phyloP scores from a whole-genome alignment of 2,797 vertebrate genomes.

The Babyrousa celebensis region DNA sequence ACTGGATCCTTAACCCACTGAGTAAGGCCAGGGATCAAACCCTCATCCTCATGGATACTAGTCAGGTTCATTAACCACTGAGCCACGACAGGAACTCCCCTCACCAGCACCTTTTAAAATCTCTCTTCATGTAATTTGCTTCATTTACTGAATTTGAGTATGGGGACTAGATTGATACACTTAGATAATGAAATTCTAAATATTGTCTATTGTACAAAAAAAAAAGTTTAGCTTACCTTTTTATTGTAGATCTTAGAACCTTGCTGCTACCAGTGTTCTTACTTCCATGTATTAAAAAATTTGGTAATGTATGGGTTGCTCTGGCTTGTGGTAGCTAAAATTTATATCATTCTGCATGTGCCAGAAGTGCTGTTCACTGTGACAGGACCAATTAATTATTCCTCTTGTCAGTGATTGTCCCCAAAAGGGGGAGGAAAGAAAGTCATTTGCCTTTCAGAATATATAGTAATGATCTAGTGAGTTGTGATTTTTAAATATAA shows the following conservation, averaged over 20 bases:
- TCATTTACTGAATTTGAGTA: background rate
- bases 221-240: background rate
- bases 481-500: background rate
- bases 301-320: background rate
- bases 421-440: background rate
- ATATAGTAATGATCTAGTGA: background rate
- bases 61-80: too few relatives aligned
- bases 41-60: too few relatives aligned
- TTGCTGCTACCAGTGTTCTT: background rate
- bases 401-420: background rate
- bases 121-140: background rate
- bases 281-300: background rate
- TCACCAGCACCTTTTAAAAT: background rate
- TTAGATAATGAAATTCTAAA: conserved; percentile 42
- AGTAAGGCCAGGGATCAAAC: too few relatives aligned
- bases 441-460: background rate
- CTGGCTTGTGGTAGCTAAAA: background rate
- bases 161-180: background rate
- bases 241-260: background rate
- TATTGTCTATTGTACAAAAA: conserved; percentile 13
- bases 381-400: background rate
- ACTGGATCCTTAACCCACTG: too few relatives aligned
- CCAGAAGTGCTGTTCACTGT: background rate
- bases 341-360: background rate
- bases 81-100: too few relatives aligned